phyloP scores from a whole-genome alignment of 2,797 vertebrate species.

The Prunella strophiata region DNA sequence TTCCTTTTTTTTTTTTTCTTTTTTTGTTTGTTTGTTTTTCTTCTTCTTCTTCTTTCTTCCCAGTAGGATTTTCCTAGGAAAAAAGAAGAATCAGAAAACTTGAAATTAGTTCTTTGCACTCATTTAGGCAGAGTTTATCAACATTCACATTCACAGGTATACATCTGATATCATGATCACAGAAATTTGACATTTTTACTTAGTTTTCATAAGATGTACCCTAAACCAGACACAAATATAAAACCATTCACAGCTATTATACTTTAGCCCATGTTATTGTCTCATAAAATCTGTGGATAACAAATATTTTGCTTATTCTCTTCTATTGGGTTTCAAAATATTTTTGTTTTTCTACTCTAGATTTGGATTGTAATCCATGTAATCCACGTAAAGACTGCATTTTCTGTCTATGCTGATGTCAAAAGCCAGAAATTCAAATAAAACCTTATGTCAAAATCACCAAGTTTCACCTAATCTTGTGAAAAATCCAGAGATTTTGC shows the following conservation, averaged over 20 bases:
- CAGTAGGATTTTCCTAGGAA: neutral
- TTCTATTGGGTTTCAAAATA: neutral
- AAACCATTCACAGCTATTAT: neutral
- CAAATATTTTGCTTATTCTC: neutral
- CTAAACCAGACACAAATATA: neutral
- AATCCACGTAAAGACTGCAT: neutral
- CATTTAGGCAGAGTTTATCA: neutral
- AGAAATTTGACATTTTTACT: neutral
- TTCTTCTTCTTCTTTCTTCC: neutral
- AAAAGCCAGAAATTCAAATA: neutral
- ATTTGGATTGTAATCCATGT: neutral
- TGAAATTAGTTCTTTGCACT: neutral
- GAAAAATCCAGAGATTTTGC: slow-evolving; percentile 3
- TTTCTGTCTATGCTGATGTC: neutral
- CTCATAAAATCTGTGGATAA: neutral
- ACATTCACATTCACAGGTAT: neutral
- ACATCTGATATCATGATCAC: fast-evolving
- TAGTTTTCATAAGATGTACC: neutral
- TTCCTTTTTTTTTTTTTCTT: fast-evolving
- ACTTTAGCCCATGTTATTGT: neutral
- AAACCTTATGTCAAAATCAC: neutral
- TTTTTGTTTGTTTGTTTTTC: too few species aligned
- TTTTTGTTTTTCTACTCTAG: neutral
- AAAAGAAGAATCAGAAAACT: neutral
- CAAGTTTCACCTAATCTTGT: slow-evolving; percentile 10